Evolutionary conservation across 2,888 invertebrate genomes (phyloP).

Genomic region (Cheiracanthium punctorium): DNA sequence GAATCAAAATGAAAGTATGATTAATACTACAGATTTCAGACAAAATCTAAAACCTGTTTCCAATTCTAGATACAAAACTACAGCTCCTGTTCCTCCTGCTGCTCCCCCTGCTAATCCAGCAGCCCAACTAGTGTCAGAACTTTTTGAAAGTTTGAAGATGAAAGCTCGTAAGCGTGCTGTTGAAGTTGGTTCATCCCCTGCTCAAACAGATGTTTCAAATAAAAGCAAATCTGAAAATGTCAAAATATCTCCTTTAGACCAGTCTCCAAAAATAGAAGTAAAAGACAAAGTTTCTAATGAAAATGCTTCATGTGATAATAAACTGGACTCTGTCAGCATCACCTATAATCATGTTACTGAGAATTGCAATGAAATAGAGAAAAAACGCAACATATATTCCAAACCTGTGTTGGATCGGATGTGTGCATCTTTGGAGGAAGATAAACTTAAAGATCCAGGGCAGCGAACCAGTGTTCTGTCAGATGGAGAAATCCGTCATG

Average conservation of each 20-base stretch:
- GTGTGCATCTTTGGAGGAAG: constrained; percentile 69
- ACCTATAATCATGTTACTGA: constrained; percentile 59
- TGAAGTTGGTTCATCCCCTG: constrained; percentile 49
- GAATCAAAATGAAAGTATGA: constrained; percentile 10
- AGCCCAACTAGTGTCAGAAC: constrained; percentile 86
- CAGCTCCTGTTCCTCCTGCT: constrained; percentile 29
- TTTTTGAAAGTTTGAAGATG: constrained; percentile 88
- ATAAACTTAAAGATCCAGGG: constrained; percentile 73
- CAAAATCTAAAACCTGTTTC: constrained; percentile 57
- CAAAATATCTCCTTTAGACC: constrained; percentile 50
- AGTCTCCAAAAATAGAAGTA: constrained; percentile 32
- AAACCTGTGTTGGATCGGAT: constrained; percentile 59
- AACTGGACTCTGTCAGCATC: constrained; percentile 16
- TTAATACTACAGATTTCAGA: constrained; percentile 40
- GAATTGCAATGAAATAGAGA: constrained; percentile 43
- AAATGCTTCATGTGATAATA: constrained; percentile 59
- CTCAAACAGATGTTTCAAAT: constrained; percentile 26
- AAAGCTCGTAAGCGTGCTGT: constrained; percentile 77
- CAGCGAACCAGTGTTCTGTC: constrained; percentile 56
- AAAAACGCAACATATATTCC: constrained; percentile 62
- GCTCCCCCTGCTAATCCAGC: constrained; percentile 68
- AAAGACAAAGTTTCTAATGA: constrained; percentile 27
- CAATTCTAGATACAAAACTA: constrained; percentile 46
- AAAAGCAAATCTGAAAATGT: constrained; percentile 24
- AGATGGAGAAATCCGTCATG: constrained; percentile 55